Percentiles rank a stretch among this genome's conserved stretches.
These are phyloP conservation scores for Chesias legatella DNA, from an alignment of 2,888 invertebrate genomes.

Conservation along the genomic window DNA sequence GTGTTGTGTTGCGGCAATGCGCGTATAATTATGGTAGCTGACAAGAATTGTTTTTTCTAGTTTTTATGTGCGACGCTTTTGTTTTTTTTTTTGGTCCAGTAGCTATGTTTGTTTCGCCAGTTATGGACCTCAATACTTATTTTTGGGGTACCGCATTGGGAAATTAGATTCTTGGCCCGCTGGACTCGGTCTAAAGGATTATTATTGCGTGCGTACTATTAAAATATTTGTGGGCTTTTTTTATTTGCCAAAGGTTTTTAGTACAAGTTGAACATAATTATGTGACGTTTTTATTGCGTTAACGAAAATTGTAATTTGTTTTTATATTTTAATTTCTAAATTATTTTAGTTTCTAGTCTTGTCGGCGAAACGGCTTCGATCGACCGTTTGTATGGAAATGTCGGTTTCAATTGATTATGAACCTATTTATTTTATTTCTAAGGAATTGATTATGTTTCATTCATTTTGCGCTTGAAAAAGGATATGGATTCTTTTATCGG, in stretches of 20 bases:
- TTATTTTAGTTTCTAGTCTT: slow-evolving; percentile 19
- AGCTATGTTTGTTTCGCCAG: no score
- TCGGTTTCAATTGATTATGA: slow-evolving; percentile 11
- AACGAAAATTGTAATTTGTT: slow-evolving; percentile 19
- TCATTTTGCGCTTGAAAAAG: no score
- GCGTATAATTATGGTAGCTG: slow-evolving; percentile 17
- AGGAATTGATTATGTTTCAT: no score
- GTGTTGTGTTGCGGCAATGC: slow-evolving; percentile 7
- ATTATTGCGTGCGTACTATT: background rate
- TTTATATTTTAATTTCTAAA: slow-evolving; percentile 14
- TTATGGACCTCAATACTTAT: no score
- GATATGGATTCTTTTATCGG: no score
- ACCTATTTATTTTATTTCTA: no score
- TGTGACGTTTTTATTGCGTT: slow-evolving; percentile 10
- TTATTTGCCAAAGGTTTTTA: slow-evolving; percentile 19
- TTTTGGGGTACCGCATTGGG: no score
- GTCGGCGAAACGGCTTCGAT: slow-evolving; percentile 16
- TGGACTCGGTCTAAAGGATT: no score
- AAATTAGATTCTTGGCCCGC: no score
- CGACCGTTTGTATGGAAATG: slow-evolving; percentile 8
- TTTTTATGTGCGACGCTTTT: background rate
- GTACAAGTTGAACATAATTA: slow-evolving; percentile 5
- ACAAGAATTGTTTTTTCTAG: slow-evolving; percentile 14
- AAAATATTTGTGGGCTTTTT: slow-evolving; percentile 15
- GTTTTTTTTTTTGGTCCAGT: no score